Base-by-base conservation (phyloP, 2,797 vertebrate genomes). In the Darevskia mixta region DNA sequence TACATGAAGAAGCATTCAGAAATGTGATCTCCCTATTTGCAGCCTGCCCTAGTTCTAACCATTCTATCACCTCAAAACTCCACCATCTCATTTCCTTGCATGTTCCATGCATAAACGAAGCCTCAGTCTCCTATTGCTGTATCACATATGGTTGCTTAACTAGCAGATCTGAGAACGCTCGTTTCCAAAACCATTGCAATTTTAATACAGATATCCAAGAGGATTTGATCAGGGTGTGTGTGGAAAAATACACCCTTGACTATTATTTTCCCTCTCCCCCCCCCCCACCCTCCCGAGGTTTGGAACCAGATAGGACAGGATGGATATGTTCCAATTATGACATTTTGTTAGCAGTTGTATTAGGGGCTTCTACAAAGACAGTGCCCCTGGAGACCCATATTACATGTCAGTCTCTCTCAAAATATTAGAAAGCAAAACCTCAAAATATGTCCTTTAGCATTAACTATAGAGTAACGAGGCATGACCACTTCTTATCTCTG, bases 361-460 rank as follows among this genome's bases (percentile, higher is more conserved):
- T 95, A 96, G 95, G 27, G 86, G 91, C 91, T 97, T 96, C 95
- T 95, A 95, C 94, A 94, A 95, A 96, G 92, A 86, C 90, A 82
- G 85, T 89, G 83, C 91, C 93, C 91, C 95, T 85, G 29, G 96
- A 96, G 96, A 93, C 88, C 93, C 90, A 91, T 96, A 96, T 96
- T 95, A 96, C 94, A 96, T 96, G 94, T 96, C 93, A 85, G 20
- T 94, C 95, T 97, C 97, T 95, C 94, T 95, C 91, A 93, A 96
- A 97, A 97, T 97, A 98, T 97, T 98, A 97, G 97, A 98, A 98
- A 97, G 96, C 92, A 97, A 95, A 96, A 96, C 96, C 94, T 92
- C 90, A 95, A 97, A 95, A 95, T 92, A 93, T 93, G 91, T 88
- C 75, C 90, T 80, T 71, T 86, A 15, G 93, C 95, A 97, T 96